These are phyloP conservation scores for Festucalex cinctus DNA, from an alignment of 2,113 vertebrate species.

Conservation along the genomic window DNA sequence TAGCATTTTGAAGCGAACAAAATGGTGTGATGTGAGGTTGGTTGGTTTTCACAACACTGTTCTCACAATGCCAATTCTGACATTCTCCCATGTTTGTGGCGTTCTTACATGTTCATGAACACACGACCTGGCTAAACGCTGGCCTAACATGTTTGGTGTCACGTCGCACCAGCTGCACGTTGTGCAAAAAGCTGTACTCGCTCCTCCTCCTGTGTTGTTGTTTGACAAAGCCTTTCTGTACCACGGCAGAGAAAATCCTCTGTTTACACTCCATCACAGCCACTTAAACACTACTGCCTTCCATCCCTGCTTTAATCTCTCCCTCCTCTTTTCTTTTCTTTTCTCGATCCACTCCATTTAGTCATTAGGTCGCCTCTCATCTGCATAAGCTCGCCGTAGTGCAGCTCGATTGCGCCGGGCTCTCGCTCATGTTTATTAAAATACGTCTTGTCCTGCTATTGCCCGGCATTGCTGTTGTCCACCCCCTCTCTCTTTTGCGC, in stretches of 20 bases:
- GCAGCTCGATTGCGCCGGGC: slow-evolving; percentile 58
- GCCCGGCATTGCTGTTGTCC: slow-evolving; percentile 36
- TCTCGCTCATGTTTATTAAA: slow-evolving; percentile 75
- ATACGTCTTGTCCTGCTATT: slow-evolving; percentile 56
- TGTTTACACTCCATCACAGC: slow-evolving; percentile 70
- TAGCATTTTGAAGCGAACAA: not conserved
- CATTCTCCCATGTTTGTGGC: not conserved
- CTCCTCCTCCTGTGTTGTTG: slow-evolving; percentile 36
- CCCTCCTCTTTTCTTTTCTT: slow-evolving; percentile 59
- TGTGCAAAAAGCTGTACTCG: slow-evolving; percentile 27
- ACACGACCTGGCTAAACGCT: slow-evolving; percentile 2
- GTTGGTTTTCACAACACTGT: not conserved
- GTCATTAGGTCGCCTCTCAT: slow-evolving; percentile 70
- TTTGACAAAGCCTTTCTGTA: slow-evolving; percentile 51
- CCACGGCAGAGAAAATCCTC: slow-evolving; percentile 52
- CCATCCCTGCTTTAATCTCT: slow-evolving; percentile 63
- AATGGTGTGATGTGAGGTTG: not conserved
- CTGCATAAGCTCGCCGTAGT: slow-evolving; percentile 68
- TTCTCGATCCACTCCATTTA: slow-evolving; percentile 69
- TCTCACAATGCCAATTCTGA: not conserved
- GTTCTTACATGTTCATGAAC: slow-evolving; percentile 4
- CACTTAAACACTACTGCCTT: slow-evolving; percentile 65
- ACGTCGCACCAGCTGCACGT: slow-evolving; percentile 39
- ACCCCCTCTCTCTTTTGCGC: slow-evolving; percentile 29
- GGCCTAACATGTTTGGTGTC: slow-evolving; percentile 26